A percentile compares a stretch with the other conserved stretches of the same genome.
phyloP scores from a whole-genome alignment of 2,113 vertebrate genomes.

The Ellobius talpinus region DNA sequence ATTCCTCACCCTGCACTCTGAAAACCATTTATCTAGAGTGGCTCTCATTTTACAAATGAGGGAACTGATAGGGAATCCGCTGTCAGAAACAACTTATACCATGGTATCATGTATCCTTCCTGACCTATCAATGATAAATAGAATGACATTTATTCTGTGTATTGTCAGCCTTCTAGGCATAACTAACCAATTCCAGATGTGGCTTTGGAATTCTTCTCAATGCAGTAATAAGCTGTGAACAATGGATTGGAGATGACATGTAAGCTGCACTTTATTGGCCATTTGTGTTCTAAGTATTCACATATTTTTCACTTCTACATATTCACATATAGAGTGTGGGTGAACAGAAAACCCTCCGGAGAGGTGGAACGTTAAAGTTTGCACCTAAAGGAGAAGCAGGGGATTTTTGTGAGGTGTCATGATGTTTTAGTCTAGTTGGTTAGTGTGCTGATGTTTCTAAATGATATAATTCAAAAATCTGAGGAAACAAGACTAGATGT shows the following conservation, averaged over 20 bases:
- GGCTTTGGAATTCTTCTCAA: neutral
- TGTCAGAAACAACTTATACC: slow-evolving; percentile 15
- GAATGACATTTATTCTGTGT: neutral
- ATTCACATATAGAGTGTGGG: neutral
- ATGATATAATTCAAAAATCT: neutral
- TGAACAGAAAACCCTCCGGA: neutral
- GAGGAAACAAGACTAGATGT: neutral
- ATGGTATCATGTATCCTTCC: neutral
- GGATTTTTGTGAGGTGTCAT: neutral
- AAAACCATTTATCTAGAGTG: neutral
- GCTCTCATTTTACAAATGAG: slow-evolving; percentile 42
- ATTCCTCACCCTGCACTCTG: neutral
- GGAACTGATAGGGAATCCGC: neutral
- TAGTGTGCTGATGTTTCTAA: neutral
- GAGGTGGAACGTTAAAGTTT: neutral
- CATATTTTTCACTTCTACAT: neutral
- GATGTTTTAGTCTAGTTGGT: neutral
- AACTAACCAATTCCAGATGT: slow-evolving; percentile 49
- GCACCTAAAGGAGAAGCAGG: neutral
- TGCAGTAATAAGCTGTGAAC: neutral
- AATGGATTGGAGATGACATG: neutral
- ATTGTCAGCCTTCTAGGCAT: neutral
- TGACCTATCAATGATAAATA: slow-evolving; percentile 38
- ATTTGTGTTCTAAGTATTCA: neutral
- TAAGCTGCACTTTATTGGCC: neutral